These are phyloP conservation scores for Paradoxurus hermaphroditus DNA, from an alignment of 2,113 vertebrate genomes.

Conservation along the genomic window DNA sequence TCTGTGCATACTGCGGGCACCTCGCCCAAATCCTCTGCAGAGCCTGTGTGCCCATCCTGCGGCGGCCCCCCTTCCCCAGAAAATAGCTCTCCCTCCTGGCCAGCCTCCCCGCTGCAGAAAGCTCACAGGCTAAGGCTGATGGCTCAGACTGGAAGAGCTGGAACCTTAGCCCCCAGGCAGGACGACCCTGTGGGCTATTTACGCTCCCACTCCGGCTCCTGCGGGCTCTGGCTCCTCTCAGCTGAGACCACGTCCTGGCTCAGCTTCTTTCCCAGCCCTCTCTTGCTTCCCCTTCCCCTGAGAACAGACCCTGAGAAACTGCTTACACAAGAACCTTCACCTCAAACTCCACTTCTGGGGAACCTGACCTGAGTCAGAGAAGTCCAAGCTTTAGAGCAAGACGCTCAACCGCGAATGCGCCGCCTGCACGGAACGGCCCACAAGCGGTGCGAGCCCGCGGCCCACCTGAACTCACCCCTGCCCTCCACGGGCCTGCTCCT, in stretches of 20 bases:
- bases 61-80: background rate
- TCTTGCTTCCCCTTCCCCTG: background rate
- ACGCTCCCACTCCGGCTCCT: background rate
- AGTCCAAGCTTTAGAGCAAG: background rate
- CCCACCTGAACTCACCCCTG: background rate
- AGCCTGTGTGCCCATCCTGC: background rate
- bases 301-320: background rate
- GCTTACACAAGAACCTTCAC: background rate
- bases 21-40: background rate
- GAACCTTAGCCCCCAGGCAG: background rate
- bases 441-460: accelerated
- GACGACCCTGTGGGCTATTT: no score
- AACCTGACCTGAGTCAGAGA: background rate
- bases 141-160: background rate
- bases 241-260: background rate
- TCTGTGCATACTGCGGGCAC: no score
- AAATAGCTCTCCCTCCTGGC: background rate
- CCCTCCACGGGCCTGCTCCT: background rate
- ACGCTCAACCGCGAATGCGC: accelerated
- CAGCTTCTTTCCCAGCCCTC: background rate
- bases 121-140: background rate
- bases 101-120: no score
- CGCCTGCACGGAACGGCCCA: accelerated
- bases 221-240: background rate
- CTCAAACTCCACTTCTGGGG: background rate